These are phyloP conservation scores for Plectrocnemia conspersa DNA, from an alignment of 1,140 invertebrate genomes.

Conservation along the genomic window DNA sequence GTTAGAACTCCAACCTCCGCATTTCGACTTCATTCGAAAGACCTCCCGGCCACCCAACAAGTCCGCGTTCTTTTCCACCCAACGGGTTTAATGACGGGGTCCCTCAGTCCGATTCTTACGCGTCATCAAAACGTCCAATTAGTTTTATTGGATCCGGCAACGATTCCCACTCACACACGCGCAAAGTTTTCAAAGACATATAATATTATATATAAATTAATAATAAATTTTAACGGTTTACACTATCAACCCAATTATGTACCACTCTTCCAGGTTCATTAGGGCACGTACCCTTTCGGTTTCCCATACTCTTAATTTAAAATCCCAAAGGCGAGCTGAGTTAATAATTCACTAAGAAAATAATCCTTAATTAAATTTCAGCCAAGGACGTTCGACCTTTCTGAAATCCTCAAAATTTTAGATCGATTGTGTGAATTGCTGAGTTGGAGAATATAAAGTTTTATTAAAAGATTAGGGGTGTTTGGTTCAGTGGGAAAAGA, in stretches of 20 bases:
- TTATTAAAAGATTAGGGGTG: slow-evolving; percentile 10
- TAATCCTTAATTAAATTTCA: too few relatives aligned
- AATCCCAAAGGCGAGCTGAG: too few relatives aligned
- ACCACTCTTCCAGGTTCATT: slow-evolving; percentile 13
- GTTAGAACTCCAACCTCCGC: background rate
- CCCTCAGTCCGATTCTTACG: background rate
- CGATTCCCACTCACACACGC: background rate
- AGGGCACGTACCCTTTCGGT: slow-evolving; percentile 9
- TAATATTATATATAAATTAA: slow-evolving; percentile 1
- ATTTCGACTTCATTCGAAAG: background rate
- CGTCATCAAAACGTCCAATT: slow-evolving; percentile 25
- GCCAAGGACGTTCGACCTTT: too few relatives aligned
- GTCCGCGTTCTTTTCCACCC: background rate
- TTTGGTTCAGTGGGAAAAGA: slow-evolving; percentile 17
- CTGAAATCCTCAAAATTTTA: too few relatives aligned
- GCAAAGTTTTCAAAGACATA: background rate
- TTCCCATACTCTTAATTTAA: background rate
- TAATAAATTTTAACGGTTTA: too few relatives aligned
- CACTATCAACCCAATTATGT: too few relatives aligned
- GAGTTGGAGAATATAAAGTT: too few relatives aligned
- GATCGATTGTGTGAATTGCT: too few relatives aligned
- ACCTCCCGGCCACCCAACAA: too few relatives aligned
- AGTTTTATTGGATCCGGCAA: slow-evolving; percentile 20
- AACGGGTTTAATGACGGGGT: slow-evolving; percentile 9
- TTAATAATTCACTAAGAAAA: too few relatives aligned